Evolutionary conservation across 2,113 vertebrate genomes (phyloP).

Genomic region (Pogona vitticeps): DNA sequence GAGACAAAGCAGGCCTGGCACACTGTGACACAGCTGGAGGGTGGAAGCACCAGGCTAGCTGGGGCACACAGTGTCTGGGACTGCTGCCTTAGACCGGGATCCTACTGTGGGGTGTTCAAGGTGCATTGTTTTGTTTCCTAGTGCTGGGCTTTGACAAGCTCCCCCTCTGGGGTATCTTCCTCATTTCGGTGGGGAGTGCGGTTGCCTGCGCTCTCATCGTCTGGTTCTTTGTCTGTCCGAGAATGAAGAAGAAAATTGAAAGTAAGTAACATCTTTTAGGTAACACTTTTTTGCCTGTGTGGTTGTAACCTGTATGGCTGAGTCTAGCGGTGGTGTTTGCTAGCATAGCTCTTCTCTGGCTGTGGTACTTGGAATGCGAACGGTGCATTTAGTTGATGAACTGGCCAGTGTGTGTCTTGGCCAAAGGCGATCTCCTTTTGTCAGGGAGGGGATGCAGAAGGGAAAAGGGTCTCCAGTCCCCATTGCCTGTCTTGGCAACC

Average conservation of each 20-base stretch:
- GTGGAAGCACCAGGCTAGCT: neutral
- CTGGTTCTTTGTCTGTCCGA: conserved; percentile 93
- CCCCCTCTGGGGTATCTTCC: conserved; percentile 90
- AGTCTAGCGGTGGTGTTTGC: neutral
- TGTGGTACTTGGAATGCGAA: no score
- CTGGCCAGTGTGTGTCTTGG: no score
- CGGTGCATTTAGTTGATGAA: no score
- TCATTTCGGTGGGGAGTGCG: conserved; percentile 87
- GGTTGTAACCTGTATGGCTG: neutral
- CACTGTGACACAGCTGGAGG: neutral
- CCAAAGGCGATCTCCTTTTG: no score
- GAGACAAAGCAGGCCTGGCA: conserved; percentile 26
- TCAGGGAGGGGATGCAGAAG: no score
- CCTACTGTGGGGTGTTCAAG: conserved; percentile 74
- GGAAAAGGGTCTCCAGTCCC: no score
- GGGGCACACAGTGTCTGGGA: no score
- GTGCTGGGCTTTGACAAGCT: conserved; percentile 93
- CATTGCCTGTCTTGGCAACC: no score
- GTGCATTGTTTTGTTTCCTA: conserved; percentile 80
- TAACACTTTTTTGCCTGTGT: rapidly evolving
- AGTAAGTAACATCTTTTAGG: conserved; percentile 77
- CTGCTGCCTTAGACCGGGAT: neutral
- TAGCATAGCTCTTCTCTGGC: no score
- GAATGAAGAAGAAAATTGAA: conserved; percentile 92
- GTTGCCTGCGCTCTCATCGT: conserved; percentile 86